Base-by-base conservation (phyloP, 2,113 vertebrate genomes). In the Cavia aperea region DNA sequence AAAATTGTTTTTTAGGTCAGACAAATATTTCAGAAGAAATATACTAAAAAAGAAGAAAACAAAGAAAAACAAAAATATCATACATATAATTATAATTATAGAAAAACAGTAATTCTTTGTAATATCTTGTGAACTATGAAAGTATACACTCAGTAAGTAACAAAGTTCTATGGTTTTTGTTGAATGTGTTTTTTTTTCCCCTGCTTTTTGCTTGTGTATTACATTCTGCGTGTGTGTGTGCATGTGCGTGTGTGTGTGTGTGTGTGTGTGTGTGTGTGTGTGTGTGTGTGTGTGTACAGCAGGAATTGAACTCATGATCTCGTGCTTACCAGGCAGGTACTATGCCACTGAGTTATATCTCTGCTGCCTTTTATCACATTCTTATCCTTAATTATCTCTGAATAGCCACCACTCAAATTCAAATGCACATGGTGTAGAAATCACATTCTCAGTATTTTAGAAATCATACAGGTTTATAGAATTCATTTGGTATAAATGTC, bases 1-100 rank as follows among this genome's bases (percentile, higher is more conserved):
- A 90, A 96, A 95, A 93, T 94, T 95, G 56, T 11, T 65, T 96
- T 96, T 90, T 93, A 83, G 70, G 77, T 84, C 66, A 94, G 36
- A 91, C 29, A 95, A 95, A 94, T 68, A 60, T 82, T 91, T 91
- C 31, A 94, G 19, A 72, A 92, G n/a, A 63, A 94, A 91, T 54
- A 16, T 78, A 86, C 81, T 83, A 31, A 88, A 93, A 87, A 62
- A 77, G 36, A 72, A 90, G 23, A 78, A 81, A 81, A 58, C 5
- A 89, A 33, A 56, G 5, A 19, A 49, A 79, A 75, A 11, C 56
- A 5, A 82, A 81, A 26, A 29, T 39, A 86, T 24, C 24, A 83
- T 26, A 86, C 78, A 87, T 77, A 89, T 19, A 87, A 13, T 54
- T 54, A 14, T n/a, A 82, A 88, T 91, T 86, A 63, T 0, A 82